These are phyloP conservation scores for Dromas ardeola DNA, from an alignment of 2,113 vertebrate genomes.

Conservation along the genomic window DNA sequence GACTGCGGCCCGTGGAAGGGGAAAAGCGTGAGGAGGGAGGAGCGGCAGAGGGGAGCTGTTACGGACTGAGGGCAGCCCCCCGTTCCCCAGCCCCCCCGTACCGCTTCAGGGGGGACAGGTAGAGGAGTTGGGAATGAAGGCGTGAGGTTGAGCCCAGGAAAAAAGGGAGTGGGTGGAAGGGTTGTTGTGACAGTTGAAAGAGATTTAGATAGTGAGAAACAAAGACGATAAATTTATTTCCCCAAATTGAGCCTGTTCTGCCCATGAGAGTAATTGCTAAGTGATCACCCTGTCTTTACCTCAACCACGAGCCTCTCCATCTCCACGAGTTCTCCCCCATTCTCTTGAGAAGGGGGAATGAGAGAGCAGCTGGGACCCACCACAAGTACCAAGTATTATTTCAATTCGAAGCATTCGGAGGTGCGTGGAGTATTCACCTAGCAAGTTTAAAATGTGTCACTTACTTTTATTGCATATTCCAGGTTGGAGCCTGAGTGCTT, in stretches of 20 bases:
- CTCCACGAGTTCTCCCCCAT: background rate
- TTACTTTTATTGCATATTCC: background rate
- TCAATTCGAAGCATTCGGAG: background rate
- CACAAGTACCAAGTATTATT: background rate
- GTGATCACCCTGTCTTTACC: background rate
- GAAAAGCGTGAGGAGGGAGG: background rate
- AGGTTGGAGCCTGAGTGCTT: background rate
- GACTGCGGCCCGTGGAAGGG: background rate
- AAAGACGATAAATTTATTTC: background rate
- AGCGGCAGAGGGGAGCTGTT: background rate
- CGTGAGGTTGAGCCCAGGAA: background rate
- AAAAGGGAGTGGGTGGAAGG: fast-evolving
- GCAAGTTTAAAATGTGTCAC: background rate
- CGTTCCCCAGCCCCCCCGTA: background rate
- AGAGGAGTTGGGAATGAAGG: background rate
- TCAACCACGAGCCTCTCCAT: background rate
- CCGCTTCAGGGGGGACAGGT: fast-evolving
- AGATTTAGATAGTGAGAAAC: too few species aligned
- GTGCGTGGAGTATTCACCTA: background rate
- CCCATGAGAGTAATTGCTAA: fast-evolving
- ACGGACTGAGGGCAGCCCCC: background rate
- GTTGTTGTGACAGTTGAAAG: background rate
- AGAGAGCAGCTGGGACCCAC: background rate
- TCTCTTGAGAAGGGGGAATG: background rate
- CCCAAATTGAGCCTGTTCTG: background rate